phyloP scores from a whole-genome alignment of 2,888 invertebrate genomes.

The Noctuana brunneofusca region DNA sequence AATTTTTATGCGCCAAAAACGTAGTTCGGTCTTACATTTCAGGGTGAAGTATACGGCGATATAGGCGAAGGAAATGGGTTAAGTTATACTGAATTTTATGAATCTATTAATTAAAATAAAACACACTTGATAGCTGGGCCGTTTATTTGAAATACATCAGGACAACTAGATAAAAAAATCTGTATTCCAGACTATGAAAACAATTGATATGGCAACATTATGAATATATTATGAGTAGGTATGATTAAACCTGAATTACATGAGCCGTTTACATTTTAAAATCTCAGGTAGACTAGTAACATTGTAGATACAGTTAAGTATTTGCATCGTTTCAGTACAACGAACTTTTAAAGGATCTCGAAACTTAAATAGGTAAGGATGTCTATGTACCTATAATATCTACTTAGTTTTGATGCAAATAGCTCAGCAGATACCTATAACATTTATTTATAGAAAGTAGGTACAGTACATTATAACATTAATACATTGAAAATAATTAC shows the following conservation, averaged over 20 bases:
- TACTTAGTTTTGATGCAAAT: conserved; percentile 13
- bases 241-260: conserved; percentile 49
- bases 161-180: conserved; percentile 77
- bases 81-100: not conserved
- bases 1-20: too few species aligned
- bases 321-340: not conserved
- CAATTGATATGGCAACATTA: conserved; percentile 78
- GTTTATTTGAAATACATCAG: conserved; percentile 75
- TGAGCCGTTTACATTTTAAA: conserved; percentile 47
- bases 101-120: conserved; percentile 48
- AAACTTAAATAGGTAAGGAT: not conserved
- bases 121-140: conserved; percentile 63
- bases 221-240: conserved; percentile 65
- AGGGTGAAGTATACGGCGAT: too few species aligned
- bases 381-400: too few species aligned
- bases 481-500: not conserved
- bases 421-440: conserved; percentile 14
- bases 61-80: too few species aligned
- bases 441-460: not conserved
- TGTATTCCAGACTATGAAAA: conserved; percentile 74
- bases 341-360: not conserved
- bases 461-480: conserved; percentile 14
- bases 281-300: not conserved
- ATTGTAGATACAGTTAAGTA: too few species aligned
- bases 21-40: too few species aligned